Evolutionary conservation across 37 sponge, comb jelly and placozoan genomes (phyloP), one percentile per base, ranked within the genome.

Genomic region (Hexactinellida sp.): DNA sequence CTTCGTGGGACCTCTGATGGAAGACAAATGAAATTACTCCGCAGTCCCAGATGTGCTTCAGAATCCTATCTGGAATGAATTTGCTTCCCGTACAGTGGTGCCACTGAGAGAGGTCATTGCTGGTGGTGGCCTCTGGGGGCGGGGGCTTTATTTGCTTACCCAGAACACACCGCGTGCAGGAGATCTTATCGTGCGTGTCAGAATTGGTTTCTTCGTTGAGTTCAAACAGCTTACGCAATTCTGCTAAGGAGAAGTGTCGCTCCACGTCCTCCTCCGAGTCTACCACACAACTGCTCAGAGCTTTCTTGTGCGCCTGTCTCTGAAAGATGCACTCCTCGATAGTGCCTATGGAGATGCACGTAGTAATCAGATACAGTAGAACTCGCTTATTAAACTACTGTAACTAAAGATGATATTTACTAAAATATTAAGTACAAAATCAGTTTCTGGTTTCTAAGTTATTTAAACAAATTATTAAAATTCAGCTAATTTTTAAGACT

Each of bases 241-340:
- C 97, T 36, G 89, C 92, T 19, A 92, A 82, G 0, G 95, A 94
- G 83, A 97, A 97, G 84, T 93, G 93, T 41, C 97, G 87, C 87
- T 97, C 97, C 28, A 94, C 95, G 37, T 97, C 92, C 36, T 97
- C 94, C 54, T 97, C 95, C 39, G 91, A 90, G 88, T 97, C 97
- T 30, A 97, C 97, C 52, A 97, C 97, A 88, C 93, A 94, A 39
- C 95, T 97, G 91, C 97, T 97, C 85, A 97, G 87, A 24, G 94
- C 97, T 83, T 97, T 97, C 91, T 97, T 97, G 91, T 94, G 95
- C 0, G 93, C 91, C 76, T 97, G 98, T 21, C 98, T 63, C 83
- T 97, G 98, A 28, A 94, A 89, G 10, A 97, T 97, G 89, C 94
- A 92, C 89, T 97, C 98, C 87, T 97, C 98, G 13, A 97, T 94